Evolutionary conservation across 1,140 invertebrate genomes (phyloP).

Genomic region (Cherax quadricarinatus): DNA sequence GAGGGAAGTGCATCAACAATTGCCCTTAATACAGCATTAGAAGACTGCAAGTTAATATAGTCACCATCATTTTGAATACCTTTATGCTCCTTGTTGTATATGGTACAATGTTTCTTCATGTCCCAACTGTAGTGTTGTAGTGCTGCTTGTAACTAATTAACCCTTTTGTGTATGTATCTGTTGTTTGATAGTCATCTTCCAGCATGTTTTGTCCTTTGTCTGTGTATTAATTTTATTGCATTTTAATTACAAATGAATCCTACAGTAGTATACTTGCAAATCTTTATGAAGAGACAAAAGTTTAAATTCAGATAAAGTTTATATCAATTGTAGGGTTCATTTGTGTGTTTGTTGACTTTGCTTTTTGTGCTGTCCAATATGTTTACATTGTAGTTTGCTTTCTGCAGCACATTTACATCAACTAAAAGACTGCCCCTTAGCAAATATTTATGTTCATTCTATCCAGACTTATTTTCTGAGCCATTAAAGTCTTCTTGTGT

Average conservation of each 20-base stretch:
- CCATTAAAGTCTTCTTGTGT: not conserved
- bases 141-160: not conserved
- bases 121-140: not conserved
- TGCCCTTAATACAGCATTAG: not conserved
- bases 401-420: not conserved
- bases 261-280: not conserved
- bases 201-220: conserved; percentile 49
- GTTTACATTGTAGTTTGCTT: conserved; percentile 47
- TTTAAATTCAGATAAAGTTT: not conserved
- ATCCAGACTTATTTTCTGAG: conserved; percentile 4
- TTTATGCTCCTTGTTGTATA: not conserved
- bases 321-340: conserved; percentile 53
- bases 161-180: not conserved
- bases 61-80: not conserved
- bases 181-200: not conserved
- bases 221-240: conserved; percentile 10
- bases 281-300: not conserved
- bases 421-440: not conserved
- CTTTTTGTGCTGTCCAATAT: conserved; percentile 49
- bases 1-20: not conserved
- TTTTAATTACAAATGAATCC: conserved; percentile 3
- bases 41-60: not conserved
- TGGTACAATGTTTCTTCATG: not conserved
- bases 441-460: not conserved
- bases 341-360: conserved; percentile 24